A percentile compares a stretch with the other conserved stretches of the same genome.
Evolutionary conservation across 2,888 invertebrate genomes (phyloP).

Genomic region (Cynaeus angustus): DNA sequence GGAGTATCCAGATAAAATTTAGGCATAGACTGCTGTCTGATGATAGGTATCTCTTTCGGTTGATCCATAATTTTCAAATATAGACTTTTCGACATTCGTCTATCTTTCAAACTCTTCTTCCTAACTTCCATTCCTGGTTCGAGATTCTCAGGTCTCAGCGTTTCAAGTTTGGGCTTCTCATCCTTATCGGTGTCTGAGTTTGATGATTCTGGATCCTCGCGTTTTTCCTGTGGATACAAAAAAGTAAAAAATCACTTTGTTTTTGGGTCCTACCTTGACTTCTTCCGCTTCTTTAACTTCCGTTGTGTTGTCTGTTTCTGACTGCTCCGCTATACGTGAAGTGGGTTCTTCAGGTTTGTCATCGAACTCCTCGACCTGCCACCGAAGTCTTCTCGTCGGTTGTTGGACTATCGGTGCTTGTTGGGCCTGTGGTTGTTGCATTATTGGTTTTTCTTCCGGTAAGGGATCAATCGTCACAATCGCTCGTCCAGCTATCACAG

Average conservation of each 20-base stretch:
- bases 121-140: constrained; percentile 58
- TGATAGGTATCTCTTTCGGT: constrained; percentile 67
- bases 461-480: constrained; percentile 70
- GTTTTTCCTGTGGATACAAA: constrained; percentile 26
- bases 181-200: neutral
- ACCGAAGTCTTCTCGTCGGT: constrained; percentile 61
- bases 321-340: constrained; percentile 46
- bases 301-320: constrained; percentile 40
- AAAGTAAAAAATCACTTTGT: too few species aligned
- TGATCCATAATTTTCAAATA: constrained; percentile 63
- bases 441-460: constrained; percentile 56
- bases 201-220: neutral
- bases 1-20: constrained; percentile 70
- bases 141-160: constrained; percentile 42
- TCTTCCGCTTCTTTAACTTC: constrained; percentile 22
- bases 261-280: neutral
- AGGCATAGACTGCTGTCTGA: constrained; percentile 69
- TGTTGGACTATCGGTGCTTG: constrained; percentile 49
- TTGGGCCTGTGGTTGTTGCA: constrained; percentile 62
- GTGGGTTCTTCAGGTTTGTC: constrained; percentile 45
- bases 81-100: constrained; percentile 68
- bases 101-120: constrained; percentile 66
- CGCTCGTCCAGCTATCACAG: constrained; percentile 69
- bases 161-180: constrained; percentile 30
- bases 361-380: constrained; percentile 58